Evolutionary conservation across 2,797 vertebrate species (phyloP).

Genomic region (Phrynocephalus forsythii): DNA sequence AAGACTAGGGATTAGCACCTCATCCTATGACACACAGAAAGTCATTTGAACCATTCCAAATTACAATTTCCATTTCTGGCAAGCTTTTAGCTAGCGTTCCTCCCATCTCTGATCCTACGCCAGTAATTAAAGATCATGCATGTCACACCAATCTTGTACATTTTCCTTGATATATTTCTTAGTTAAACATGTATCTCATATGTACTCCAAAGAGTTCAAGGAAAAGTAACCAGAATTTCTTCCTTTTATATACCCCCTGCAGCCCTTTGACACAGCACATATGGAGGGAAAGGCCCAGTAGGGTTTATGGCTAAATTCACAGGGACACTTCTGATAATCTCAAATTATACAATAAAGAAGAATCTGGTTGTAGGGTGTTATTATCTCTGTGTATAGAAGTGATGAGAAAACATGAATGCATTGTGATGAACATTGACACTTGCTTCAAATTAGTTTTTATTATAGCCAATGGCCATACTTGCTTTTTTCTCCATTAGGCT

Average conservation of each 20-base stretch:
- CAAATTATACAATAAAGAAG: no score
- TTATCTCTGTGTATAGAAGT: no score
- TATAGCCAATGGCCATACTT: no score
- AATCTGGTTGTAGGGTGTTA: no score
- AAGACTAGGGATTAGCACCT: conserved; percentile 41
- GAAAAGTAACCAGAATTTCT: not conserved
- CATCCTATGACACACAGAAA: conserved; percentile 25
- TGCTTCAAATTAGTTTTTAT: no score
- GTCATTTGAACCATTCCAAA: conserved; percentile 39
- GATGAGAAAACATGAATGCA: no score
- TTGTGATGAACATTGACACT: no score
- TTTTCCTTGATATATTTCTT: not conserved
- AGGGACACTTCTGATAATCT: no score
- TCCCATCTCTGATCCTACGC: not conserved
- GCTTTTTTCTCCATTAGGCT: no score
- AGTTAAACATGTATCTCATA: not conserved
- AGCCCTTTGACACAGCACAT: not conserved
- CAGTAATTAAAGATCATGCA: conserved; percentile 31
- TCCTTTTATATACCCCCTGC: not conserved
- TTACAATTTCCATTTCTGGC: conserved; percentile 43
- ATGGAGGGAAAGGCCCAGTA: no score
- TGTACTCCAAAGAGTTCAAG: not conserved
- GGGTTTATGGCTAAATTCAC: no score
- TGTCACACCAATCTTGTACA: conserved; percentile 18
- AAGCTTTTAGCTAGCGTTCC: conserved; percentile 21